Percentiles rank a stretch among this genome's conserved stretches.
Conservation (phyloP, 1,140 invertebrate genomes). For the Sminthurides bifidus region DNA sequence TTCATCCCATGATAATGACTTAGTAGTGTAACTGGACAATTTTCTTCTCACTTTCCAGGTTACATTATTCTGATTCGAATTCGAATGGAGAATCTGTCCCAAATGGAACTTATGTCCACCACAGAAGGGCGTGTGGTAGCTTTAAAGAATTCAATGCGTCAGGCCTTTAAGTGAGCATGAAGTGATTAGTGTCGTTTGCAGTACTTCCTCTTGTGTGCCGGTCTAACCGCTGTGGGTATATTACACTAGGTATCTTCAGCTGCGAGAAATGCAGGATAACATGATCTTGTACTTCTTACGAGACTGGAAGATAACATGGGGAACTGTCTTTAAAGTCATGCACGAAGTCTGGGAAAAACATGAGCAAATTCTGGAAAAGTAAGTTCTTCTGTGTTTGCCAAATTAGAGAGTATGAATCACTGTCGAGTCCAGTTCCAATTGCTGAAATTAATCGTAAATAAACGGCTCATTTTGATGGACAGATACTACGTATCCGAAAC, state of each 20-base stretch:
- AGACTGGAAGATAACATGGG: slow-evolving; percentile 10
- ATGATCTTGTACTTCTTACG: slow-evolving; percentile 21
- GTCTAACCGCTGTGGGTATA: neutral
- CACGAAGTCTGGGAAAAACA: slow-evolving; percentile 4
- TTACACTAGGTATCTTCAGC: slow-evolving; percentile 11
- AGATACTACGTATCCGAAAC: no score
- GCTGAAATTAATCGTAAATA: no score
- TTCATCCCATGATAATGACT: no score
- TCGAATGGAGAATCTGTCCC: slow-evolving; percentile 9
- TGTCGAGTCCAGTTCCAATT: no score
- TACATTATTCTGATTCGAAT: slow-evolving; percentile 13
- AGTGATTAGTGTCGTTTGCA: neutral
- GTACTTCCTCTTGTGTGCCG: neutral
- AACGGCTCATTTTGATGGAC: no score
- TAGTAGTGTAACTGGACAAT: no score
- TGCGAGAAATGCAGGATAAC: slow-evolving; percentile 24
- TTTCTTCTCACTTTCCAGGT: neutral
- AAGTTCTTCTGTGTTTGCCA: neutral
- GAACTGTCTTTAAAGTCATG: slow-evolving; percentile 2
- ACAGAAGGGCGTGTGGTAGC: slow-evolving; percentile 10
- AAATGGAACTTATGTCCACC: slow-evolving; percentile 7
- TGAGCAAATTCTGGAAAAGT: slow-evolving; percentile 18
- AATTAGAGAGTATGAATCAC: no score
- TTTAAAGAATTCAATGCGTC: slow-evolving; percentile 9
- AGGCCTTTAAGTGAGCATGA: slow-evolving; percentile 7